Conservation (phyloP, 1,140 invertebrate species). For the Cylas formicarius region DNA sequence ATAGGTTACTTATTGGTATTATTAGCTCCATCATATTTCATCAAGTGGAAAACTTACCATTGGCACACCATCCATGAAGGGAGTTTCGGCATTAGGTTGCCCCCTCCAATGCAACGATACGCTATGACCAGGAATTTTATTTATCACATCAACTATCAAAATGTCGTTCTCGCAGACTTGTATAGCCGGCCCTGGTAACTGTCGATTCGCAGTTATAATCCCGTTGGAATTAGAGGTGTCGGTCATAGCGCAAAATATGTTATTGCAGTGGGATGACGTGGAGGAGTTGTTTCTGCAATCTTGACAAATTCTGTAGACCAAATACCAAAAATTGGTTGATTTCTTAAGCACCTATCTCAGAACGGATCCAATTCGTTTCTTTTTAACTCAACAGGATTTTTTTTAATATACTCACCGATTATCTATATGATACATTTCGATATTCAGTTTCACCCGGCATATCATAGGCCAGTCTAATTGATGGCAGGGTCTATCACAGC, state of each 20-base stretch:
- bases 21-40: too few relatives aligned
- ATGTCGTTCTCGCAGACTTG: conserved; percentile 84
- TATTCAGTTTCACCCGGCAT: conserved; percentile 61
- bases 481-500: conserved; percentile 66
- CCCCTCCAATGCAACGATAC: conserved; percentile 79
- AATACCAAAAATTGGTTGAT: background rate
- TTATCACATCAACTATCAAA: conserved; percentile 74
- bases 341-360: too few relatives aligned
- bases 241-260: conserved; percentile 56
- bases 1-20: too few relatives aligned
- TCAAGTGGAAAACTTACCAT: too few relatives aligned
- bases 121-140: conserved; percentile 63
- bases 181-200: conserved; percentile 74
- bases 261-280: conserved; percentile 43
- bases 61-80: conserved; percentile 79
- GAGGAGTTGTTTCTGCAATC: conserved; percentile 57
- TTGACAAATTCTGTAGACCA: conserved; percentile 49
- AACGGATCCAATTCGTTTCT: background rate
- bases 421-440: conserved; percentile 60
- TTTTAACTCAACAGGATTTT: background rate
- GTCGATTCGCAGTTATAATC: conserved; percentile 70
- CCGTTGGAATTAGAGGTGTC: conserved; percentile 62
- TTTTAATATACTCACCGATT: conserved; percentile 57
- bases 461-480: conserved; percentile 74
- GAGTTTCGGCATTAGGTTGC: conserved; percentile 66